These are phyloP conservation scores for Chelidonichthys spinosus DNA, from an alignment of 2,797 vertebrate genomes.

Conservation along the genomic window DNA sequence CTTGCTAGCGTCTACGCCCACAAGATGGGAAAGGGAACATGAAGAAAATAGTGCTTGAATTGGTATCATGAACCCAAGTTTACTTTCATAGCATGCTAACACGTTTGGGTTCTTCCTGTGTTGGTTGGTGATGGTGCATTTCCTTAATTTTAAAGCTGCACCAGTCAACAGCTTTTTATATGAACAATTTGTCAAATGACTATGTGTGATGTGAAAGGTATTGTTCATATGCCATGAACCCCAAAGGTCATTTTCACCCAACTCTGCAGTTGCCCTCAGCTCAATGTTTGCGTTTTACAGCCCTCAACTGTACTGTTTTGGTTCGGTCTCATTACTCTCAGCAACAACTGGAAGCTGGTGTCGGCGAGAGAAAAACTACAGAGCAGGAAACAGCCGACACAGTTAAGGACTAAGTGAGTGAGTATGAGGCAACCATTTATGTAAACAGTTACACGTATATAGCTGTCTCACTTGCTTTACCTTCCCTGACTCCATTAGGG, in stretches of 20 bases:
- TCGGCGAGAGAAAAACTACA: rapidly evolving
- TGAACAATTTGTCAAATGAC: background rate
- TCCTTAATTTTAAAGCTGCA: background rate
- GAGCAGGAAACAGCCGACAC: background rate
- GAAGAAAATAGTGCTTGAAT: conserved; percentile 3
- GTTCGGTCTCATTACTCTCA: background rate
- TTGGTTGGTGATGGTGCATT: background rate
- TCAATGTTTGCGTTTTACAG: background rate
- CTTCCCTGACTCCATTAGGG: background rate
- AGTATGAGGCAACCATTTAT: background rate
- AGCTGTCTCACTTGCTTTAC: background rate
- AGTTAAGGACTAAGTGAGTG: background rate
- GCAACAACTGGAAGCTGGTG: too few species aligned
- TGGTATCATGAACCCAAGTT: conserved; percentile 7
- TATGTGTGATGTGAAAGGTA: background rate
- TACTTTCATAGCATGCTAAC: background rate
- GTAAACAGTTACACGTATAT: background rate
- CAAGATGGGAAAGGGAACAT: background rate
- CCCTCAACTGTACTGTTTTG: background rate
- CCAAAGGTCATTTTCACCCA: background rate
- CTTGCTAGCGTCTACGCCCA: conserved; percentile 11
- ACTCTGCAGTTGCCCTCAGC: background rate
- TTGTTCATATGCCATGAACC: background rate
- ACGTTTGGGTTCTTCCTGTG: background rate
- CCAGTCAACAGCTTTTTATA: background rate